A percentile compares a stretch with the other conserved stretches of the same genome.
These are phyloP conservation scores for Tragopan temminckii DNA, from an alignment of 2,797 vertebrate species.

Conservation along the genomic window DNA sequence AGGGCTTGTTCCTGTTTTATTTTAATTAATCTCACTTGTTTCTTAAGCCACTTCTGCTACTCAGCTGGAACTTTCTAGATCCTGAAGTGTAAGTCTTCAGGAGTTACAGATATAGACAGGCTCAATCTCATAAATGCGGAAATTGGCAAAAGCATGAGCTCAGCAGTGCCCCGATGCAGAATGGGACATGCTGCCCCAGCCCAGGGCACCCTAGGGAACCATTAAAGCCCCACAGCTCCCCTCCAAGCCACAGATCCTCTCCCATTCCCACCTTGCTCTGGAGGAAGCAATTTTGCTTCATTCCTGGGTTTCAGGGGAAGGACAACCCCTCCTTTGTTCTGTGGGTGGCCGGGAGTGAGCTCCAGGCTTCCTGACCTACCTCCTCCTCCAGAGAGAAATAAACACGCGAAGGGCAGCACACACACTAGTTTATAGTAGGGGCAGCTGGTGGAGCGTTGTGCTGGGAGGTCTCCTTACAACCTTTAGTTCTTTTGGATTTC, in stretches of 20 bases:
- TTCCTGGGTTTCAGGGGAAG: slow-evolving; percentile 17
- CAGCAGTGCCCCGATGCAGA: neutral
- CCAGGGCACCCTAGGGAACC: neutral
- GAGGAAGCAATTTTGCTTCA: slow-evolving; percentile 39
- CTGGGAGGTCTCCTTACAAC: slow-evolving; percentile 24
- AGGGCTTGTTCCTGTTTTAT: neutral
- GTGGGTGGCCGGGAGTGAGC: slow-evolving; percentile 44
- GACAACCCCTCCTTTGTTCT: slow-evolving; percentile 61
- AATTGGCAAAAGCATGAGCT: neutral
- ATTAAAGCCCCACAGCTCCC: neutral
- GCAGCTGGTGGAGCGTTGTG: neutral
- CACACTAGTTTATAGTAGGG: slow-evolving; percentile 25
- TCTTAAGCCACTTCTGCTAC: neutral
- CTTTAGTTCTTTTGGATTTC: neutral
- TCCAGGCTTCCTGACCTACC: neutral
- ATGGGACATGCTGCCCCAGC: neutral
- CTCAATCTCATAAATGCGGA: neutral
- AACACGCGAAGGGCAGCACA: neutral
- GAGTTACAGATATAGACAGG: neutral
- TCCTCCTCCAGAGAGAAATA: slow-evolving; percentile 57
- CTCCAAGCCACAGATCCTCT: neutral
- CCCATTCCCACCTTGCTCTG: slow-evolving; percentile 30
- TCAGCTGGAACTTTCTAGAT: neutral
- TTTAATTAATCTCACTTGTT: slow-evolving; percentile 1
- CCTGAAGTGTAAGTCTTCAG: neutral